These are phyloP conservation scores for Petrolisthes cinctipes DNA, from an alignment of 2,888 invertebrate species.

Conservation along the genomic window DNA sequence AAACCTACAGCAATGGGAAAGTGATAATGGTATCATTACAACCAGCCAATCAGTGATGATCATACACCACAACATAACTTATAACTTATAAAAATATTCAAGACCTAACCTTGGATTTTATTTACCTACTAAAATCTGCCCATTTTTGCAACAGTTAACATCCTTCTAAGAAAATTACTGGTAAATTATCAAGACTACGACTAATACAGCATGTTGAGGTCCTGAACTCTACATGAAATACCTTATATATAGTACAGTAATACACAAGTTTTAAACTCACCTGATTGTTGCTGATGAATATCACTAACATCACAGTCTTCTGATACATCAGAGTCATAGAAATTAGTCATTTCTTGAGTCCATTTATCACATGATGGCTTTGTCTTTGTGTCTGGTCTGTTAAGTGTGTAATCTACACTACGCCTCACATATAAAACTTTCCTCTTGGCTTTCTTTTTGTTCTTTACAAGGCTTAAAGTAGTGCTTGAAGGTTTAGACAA, in stretches of 20 bases:
- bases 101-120: too few relatives aligned
- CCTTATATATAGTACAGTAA: neutral
- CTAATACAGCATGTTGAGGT: too few relatives aligned
- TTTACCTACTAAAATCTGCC: too few relatives aligned
- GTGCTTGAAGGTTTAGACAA: neutral
- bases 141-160: too few relatives aligned
- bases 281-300: slow-evolving; percentile 45
- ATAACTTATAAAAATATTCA: too few relatives aligned
- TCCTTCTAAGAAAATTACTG: too few relatives aligned
- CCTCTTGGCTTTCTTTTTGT: neutral
- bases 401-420: slow-evolving; percentile 25
- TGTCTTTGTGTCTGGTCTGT: slow-evolving; percentile 7
- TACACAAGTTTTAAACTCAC: slow-evolving; percentile 1
- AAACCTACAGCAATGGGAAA: too few relatives aligned
- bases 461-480: neutral
- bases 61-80: too few relatives aligned
- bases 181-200: too few relatives aligned
- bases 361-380: slow-evolving; percentile 34
- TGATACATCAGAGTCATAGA: slow-evolving; percentile 54
- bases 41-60: too few relatives aligned
- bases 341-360: slow-evolving; percentile 41
- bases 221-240: too few relatives aligned
- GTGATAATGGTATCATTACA: too few relatives aligned
- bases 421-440: neutral
- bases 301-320: slow-evolving; percentile 34